Percentiles rank a stretch among this genome's conserved stretches.
Evolutionary conservation across 2,797 vertebrate genomes (phyloP).

Genomic region (Gymnoscopelus braueri): DNA sequence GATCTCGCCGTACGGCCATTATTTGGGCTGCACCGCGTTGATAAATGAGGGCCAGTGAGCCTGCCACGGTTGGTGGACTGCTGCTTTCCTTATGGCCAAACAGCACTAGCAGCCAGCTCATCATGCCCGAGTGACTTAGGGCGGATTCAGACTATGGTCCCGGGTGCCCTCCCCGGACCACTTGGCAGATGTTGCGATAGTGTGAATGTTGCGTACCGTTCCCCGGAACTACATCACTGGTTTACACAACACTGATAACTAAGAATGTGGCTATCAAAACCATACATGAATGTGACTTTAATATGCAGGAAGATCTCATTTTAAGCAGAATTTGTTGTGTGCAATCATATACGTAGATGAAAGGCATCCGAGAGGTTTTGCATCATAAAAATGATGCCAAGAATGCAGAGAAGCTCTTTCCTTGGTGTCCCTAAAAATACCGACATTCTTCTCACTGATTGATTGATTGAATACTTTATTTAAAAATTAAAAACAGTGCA

Average conservation of each 20-base stretch:
- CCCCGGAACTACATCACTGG: too few species aligned
- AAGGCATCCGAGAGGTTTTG: constrained; percentile 9
- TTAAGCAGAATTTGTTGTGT: constrained; percentile 2
- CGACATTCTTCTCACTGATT: too few species aligned
- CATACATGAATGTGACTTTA: neutral
- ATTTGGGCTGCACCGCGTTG: too few species aligned
- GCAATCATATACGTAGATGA: constrained; percentile 8
- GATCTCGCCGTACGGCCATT: too few species aligned
- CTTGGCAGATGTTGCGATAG: too few species aligned
- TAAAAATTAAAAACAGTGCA: too few species aligned
- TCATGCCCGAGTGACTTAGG: constrained; percentile 32
- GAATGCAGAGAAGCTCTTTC: constrained; percentile 32
- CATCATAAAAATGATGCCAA: constrained; percentile 28
- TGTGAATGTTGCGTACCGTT: too few species aligned
- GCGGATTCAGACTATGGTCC: too few species aligned
- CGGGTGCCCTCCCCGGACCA: too few species aligned
- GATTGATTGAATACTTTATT: too few species aligned
- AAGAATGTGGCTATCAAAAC: neutral
- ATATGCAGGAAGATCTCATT: constrained; percentile 9
- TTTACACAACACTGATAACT: neutral
- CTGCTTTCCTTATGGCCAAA: constrained; percentile 40
- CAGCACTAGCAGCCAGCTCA: constrained; percentile 16
- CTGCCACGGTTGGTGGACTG: constrained; percentile 13
- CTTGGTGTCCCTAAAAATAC: constrained; percentile 15
- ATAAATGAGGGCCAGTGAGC: too few species aligned